A percentile compares a stretch with the other conserved stretches of the same genome.
These are phyloP conservation scores for Sparus aurata DNA, from an alignment of 2,797 vertebrate genomes.

Conservation along the genomic window DNA sequence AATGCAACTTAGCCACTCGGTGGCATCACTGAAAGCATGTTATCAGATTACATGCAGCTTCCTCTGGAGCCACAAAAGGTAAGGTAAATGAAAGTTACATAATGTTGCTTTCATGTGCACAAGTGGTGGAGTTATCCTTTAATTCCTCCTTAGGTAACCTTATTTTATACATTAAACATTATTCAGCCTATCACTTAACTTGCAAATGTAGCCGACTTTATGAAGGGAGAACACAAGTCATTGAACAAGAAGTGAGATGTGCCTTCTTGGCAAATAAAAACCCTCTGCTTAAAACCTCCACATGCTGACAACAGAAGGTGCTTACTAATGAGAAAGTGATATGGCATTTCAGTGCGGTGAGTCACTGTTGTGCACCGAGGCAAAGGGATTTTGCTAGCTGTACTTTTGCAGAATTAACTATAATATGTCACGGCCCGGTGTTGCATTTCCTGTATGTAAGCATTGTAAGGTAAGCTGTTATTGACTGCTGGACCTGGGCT, in stretches of 20 bases:
- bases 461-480: conserved; percentile 68
- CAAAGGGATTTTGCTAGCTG: conserved; percentile 32
- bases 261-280: conserved; percentile 1
- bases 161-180: not conserved
- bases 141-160: not conserved
- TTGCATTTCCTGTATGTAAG: conserved; percentile 81
- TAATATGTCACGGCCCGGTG: conserved; percentile 60
- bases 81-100: no score
- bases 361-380: conserved; percentile 47
- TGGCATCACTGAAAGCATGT: no score
- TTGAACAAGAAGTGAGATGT: not conserved
- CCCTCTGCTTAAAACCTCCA: conserved; percentile 13
- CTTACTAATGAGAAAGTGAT: conserved; percentile 74
- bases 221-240: no score
- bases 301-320: conserved; percentile 59
- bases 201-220: not conserved
- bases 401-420: conserved; percentile 67
- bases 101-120: no score
- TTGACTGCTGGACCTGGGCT: conserved; percentile 47
- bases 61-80: no score
- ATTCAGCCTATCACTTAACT: not conserved
- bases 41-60: no score
- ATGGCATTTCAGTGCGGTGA: conserved; percentile 30
- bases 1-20: no score
- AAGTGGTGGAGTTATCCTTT: not conserved